These are phyloP conservation scores for Liodrosophila aerea DNA, from an alignment of 2,888 invertebrate genomes.

Conservation along the genomic window DNA sequence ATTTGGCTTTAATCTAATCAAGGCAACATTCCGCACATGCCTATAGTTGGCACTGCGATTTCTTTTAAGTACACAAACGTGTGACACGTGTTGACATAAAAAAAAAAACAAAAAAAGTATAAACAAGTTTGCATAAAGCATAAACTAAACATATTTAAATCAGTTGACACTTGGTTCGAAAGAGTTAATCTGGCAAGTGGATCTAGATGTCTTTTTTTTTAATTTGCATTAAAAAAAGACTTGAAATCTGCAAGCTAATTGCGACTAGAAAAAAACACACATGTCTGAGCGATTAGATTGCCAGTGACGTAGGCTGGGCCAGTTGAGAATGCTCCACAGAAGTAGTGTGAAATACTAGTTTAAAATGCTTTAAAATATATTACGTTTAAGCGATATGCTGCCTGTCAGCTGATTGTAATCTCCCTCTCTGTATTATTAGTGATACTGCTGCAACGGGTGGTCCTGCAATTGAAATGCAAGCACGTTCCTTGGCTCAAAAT, in stretches of 20 bases:
- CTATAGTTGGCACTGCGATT: slow-evolving; percentile 24
- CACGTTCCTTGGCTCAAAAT: too few species aligned
- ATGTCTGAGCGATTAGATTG: slow-evolving; percentile 44
- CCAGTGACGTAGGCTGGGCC: slow-evolving; percentile 30
- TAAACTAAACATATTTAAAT: slow-evolving; percentile 18
- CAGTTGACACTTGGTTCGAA: too few species aligned
- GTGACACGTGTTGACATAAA: slow-evolving; percentile 55
- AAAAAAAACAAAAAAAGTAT: not conserved
- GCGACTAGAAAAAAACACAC: slow-evolving; percentile 18
- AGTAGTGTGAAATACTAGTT: slow-evolving; percentile 2
- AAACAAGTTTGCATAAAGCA: slow-evolving; percentile 18
- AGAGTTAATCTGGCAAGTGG: slow-evolving; percentile 33
- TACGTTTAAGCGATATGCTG: slow-evolving; percentile 1
- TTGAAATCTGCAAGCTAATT: slow-evolving; percentile 37
- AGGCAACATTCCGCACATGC: slow-evolving; percentile 62
- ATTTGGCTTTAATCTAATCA: slow-evolving; percentile 60
- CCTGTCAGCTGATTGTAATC: not conserved
- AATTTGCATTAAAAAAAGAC: slow-evolving; percentile 18
- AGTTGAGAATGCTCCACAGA: too few species aligned
- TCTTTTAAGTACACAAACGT: slow-evolving; percentile 41
- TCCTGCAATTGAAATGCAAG: too few species aligned
- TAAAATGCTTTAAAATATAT: slow-evolving; percentile 4
- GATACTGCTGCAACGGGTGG: not conserved
- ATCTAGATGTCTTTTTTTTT: slow-evolving; percentile 7
- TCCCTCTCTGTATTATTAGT: not conserved